phyloP scores from a whole-genome alignment of 2,797 vertebrate species.

The Takifugu rubripes region DNA sequence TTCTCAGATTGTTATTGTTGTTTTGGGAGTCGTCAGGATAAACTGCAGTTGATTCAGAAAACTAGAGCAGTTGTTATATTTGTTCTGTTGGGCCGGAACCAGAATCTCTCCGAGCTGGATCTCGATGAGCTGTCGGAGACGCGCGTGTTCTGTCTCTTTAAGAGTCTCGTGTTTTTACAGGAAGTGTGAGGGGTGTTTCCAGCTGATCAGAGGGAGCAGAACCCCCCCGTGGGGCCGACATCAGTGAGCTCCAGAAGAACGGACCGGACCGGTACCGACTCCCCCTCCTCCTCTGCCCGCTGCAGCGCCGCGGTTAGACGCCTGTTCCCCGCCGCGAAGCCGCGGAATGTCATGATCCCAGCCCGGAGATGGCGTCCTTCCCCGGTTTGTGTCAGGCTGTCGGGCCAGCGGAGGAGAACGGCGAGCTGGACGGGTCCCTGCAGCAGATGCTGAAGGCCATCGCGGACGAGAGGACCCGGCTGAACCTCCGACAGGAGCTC shows the following conservation, averaged over 20 bases:
- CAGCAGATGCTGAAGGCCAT: slow-evolving; percentile 82
- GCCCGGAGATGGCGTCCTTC: slow-evolving; percentile 78
- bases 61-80: too few relatives aligned
- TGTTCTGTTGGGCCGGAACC: too few relatives aligned
- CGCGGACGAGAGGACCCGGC: slow-evolving; percentile 75
- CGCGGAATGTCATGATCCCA: slow-evolving; percentile 74
- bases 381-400: slow-evolving; percentile 68
- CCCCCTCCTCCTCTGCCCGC: neutral
- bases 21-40: too few relatives aligned
- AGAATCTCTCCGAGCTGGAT: neutral
- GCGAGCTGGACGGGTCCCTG: slow-evolving; percentile 75
- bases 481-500: slow-evolving; percentile 73
- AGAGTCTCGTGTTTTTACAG: slow-evolving; percentile 65
- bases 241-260: neutral
- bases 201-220: slow-evolving; percentile 56
- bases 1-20: too few relatives aligned
- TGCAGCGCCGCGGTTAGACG: slow-evolving; percentile 5
- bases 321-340: slow-evolving; percentile 37
- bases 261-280: slow-evolving; percentile 7
- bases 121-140: neutral
- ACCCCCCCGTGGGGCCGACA: neutral
- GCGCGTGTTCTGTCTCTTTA: slow-evolving; percentile 60
- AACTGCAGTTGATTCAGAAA: too few relatives aligned
- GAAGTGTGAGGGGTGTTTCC: slow-evolving; percentile 77
- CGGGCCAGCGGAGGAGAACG: slow-evolving; percentile 66